Conservation (phyloP, 2,888 invertebrate genomes). For the Heteromyza rotundicornis region DNA sequence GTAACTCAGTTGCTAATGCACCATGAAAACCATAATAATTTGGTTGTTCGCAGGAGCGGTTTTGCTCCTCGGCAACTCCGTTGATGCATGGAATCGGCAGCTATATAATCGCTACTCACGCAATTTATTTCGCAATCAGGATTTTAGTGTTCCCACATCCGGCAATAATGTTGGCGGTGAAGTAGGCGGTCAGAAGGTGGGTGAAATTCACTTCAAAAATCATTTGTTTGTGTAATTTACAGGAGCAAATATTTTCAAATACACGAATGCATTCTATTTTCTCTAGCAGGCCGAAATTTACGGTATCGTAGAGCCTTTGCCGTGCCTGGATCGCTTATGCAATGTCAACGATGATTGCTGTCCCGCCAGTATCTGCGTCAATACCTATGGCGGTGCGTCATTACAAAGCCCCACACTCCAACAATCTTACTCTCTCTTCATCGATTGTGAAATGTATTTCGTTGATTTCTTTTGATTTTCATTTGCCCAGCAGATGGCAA, state of each 20-base stretch:
- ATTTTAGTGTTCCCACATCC: constrained; percentile 23
- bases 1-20: too few relatives aligned
- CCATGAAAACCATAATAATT: constrained; percentile 50
- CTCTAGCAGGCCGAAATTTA: constrained; percentile 43
- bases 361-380: constrained; percentile 75
- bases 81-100: constrained; percentile 76
- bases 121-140: constrained; percentile 39
- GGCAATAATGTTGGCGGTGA: constrained; percentile 6
- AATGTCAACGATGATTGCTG: constrained; percentile 83
- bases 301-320: constrained; percentile 64
- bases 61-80: constrained; percentile 48
- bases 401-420: constrained; percentile 7
- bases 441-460: not conserved
- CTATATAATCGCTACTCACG: constrained; percentile 85
- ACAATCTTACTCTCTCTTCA: constrained; percentile 3
- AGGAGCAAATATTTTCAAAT: not conserved
- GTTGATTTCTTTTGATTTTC: constrained; percentile 1
- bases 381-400: constrained; percentile 48
- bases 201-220: not conserved
- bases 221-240: not conserved
- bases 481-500: constrained; percentile 63
- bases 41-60: constrained; percentile 44
- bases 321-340: constrained; percentile 80
- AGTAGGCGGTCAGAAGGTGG: constrained; percentile 7
- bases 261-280: constrained; percentile 2